Conservation (phyloP, 2,113 vertebrate genomes). For the Electrona antarctica region DNA sequence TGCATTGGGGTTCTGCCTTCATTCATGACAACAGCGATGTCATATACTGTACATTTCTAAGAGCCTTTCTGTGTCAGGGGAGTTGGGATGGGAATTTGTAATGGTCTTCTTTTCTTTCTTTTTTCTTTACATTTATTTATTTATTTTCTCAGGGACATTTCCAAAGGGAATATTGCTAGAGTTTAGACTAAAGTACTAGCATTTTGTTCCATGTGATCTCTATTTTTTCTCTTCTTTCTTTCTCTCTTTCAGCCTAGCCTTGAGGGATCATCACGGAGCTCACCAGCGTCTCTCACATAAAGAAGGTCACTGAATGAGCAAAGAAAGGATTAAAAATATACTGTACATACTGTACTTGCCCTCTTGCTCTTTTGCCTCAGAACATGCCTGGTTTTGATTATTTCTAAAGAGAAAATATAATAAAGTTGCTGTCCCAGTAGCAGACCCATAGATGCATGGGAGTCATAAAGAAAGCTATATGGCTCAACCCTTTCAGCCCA, state of each 20-base stretch:
- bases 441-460: not conserved
- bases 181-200: slow-evolving; percentile 29
- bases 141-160: slow-evolving; percentile 30
- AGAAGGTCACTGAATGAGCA: slow-evolving; percentile 29
- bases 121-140: too few relatives aligned
- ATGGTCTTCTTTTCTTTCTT: not conserved
- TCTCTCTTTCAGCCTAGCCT: slow-evolving; percentile 22
- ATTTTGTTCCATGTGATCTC: slow-evolving; percentile 45
- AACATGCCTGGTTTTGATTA: slow-evolving; percentile 8
- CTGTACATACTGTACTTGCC: not conserved
- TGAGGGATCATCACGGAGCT: not conserved
- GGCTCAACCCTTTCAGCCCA: slow-evolving; percentile 2
- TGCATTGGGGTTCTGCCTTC: slow-evolving; percentile 29
- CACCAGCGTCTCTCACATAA: slow-evolving; percentile 24
- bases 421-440: slow-evolving; percentile 4
- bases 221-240: slow-evolving; percentile 17
- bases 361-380: slow-evolving; percentile 23
- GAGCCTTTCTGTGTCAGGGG: slow-evolving; percentile 63
- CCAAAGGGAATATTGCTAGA: slow-evolving; percentile 59
- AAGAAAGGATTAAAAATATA: not conserved
- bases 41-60: slow-evolving; percentile 35
- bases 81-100: slow-evolving; percentile 30
- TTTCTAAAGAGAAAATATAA: not conserved
- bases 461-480: not conserved
- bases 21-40: too few relatives aligned